Evolutionary conservation across 2,113 vertebrate genomes (phyloP), one percentile per base, ranked within the genome.

Genomic region (Verasper variegatus): DNA sequence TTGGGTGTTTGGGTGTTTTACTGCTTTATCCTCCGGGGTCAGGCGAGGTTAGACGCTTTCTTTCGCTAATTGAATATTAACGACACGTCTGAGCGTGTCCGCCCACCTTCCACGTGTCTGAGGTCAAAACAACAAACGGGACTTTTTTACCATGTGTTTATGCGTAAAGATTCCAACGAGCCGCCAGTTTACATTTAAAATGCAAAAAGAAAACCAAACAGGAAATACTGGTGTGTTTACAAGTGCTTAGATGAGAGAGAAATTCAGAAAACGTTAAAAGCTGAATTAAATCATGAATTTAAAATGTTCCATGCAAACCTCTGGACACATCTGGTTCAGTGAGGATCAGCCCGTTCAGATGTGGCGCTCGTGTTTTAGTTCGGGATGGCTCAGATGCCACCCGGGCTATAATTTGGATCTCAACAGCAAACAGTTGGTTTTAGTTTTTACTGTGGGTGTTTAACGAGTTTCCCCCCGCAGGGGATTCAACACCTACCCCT

Each of bases 361-460:
- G 24, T 37, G 58, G 8, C 45, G 20, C 21, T 11, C 8, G 0
- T 52, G 13, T 62, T 47, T 45, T 2, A 47, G 59, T 42, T 54
- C 15, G 5, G 35, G 35, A 1, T 74, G 26, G 40, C 47, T 71
- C 70, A 52, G 45, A 84, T 66, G 71, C 78, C 61, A 66, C 57
- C 24, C 42, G 1, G 23, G 12, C 62, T 60, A 17, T 27, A 80
- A 83, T 59, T 74, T 56, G 63, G 68, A 80, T 78, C 66, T 66
- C 76, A 84, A 78, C 68, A 49, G 76, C 74, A 64, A 79, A 88
- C 85, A 80, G 57, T 88, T 88, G 79, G 51, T 83, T 87, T 83
- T 58, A 73, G 62, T 27, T 85, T 80, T 85, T 78, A 81, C 79
- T 80, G 76, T 68, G 15, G 0, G 73, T 70, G 47, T 85, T 86